Evolutionary conservation across 2,113 vertebrate genomes (phyloP), one percentile per base, ranked within the genome.

Genomic region (Channa argus): DNA sequence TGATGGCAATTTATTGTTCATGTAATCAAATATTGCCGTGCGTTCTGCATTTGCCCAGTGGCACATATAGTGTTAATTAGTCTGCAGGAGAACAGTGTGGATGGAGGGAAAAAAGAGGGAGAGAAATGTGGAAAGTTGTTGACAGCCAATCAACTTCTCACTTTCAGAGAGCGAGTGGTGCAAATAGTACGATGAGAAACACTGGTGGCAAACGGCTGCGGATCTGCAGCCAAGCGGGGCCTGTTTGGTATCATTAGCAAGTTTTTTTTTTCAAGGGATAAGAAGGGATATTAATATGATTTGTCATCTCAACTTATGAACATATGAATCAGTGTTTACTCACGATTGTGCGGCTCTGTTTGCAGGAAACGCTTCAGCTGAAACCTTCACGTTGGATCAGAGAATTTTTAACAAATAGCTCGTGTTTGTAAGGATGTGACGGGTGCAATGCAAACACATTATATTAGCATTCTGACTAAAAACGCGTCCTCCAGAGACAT

Each of bases 1-100:
- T 94, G 92, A 89, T 92, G 91, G 90, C 93, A 94, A 94, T 94
- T 93, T 93, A 94, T 93, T 92, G 91, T 92, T 93, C 89, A 86
- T 94, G 92, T 93, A 92, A 92, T 93, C 92, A 94, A 93, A 94
- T 93, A 93, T 89, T 92, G 90, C 92, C 77, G 86, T 71, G 84
- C 77, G 73, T 83, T 90, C 88, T 74, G 85, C 77, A 50, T 93
- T 92, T 85, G 88, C 88, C 86, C 80, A 70, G 80, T 79, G 88
- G 86, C 92, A 92, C 86, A 74, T 94, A 92, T 83, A 78, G 84
- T 86, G 91, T 92, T 95, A 95, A 95, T 94, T 84, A 93, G 89
- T 70, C 82, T 86, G 86, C 80, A 86, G 66, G 15, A 82, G 85
- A 93, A 83, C 80, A 81, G 88, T 70, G 84, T 79, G 79, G 85